Conservation (phyloP, 2,888 invertebrate genomes). For the Cristatella mucedo region DNA sequence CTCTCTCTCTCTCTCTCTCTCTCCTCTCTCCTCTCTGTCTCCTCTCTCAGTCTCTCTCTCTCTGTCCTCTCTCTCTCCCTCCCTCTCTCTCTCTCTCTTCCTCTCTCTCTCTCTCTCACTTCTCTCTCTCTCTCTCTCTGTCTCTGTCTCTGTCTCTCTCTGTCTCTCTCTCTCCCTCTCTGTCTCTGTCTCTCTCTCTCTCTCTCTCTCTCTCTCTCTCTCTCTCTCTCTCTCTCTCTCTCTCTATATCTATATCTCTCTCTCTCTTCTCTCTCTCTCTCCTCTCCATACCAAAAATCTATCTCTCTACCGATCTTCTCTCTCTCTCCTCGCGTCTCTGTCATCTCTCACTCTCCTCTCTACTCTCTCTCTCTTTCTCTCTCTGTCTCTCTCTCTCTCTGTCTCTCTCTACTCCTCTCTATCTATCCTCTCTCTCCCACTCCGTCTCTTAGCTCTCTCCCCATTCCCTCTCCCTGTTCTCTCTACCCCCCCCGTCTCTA, state of each 20-base stretch:
- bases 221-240: background rate
- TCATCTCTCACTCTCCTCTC: background rate
- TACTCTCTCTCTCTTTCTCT: background rate
- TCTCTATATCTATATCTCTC: no score
- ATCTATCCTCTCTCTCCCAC: background rate
- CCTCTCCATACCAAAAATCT: slow-evolving; percentile 1
- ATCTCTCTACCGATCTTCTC: background rate
- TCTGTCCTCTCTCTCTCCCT: no score
- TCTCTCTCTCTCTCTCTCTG: background rate
- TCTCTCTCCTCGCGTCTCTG: slow-evolving; percentile 6
- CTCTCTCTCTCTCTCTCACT: no score
- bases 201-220: slow-evolving; percentile 3
- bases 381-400: background rate
- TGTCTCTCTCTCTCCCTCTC: background rate
- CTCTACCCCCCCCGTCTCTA: background rate
- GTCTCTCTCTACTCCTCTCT: background rate
- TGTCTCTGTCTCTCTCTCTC: background rate
- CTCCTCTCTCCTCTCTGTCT: no score
- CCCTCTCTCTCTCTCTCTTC: background rate
- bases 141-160: background rate
- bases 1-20: no score
- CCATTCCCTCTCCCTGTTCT: background rate
- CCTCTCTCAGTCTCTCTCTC: no score
- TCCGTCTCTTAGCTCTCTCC: background rate
- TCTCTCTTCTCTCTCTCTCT: background rate